Evolutionary conservation across 2,113 vertebrate genomes (phyloP).

Genomic region (Sylvia atricapilla): DNA sequence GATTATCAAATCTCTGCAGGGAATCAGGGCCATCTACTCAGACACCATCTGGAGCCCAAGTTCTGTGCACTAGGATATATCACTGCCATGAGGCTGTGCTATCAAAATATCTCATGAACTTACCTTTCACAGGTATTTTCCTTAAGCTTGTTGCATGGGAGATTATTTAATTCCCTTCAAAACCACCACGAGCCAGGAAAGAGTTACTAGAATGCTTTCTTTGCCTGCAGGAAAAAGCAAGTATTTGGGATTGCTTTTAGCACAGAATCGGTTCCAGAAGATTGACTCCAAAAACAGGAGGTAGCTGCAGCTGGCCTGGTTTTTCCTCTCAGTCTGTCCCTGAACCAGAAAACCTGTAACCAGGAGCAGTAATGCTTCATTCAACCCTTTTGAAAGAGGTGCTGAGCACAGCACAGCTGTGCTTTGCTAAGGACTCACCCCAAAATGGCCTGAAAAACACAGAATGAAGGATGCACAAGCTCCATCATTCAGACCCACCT

Average conservation of each 20-base stretch:
- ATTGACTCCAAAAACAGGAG: background rate
- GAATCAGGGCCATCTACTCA: background rate
- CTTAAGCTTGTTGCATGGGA: background rate
- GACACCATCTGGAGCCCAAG: background rate
- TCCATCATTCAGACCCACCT: background rate
- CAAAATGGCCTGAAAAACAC: background rate
- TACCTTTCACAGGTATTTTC: background rate
- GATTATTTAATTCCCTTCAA: background rate
- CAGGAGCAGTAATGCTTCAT: background rate
- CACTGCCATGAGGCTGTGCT: background rate
- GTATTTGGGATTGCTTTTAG: background rate
- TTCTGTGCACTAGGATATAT: background rate
- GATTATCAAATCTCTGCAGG: background rate
- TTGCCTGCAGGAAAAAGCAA: background rate
- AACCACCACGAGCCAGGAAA: background rate
- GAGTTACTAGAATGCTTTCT: background rate
- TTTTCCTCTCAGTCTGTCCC: background rate
- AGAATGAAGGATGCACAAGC: rapidly evolving
- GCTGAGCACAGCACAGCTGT: background rate
- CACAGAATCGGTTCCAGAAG: background rate
- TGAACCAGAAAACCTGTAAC: background rate
- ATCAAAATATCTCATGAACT: background rate
- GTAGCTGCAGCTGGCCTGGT: background rate
- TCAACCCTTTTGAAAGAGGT: background rate
- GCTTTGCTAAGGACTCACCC: background rate